phyloP scores from a whole-genome alignment of 1,140 invertebrate genomes.

The Ooceraea biroi region DNA sequence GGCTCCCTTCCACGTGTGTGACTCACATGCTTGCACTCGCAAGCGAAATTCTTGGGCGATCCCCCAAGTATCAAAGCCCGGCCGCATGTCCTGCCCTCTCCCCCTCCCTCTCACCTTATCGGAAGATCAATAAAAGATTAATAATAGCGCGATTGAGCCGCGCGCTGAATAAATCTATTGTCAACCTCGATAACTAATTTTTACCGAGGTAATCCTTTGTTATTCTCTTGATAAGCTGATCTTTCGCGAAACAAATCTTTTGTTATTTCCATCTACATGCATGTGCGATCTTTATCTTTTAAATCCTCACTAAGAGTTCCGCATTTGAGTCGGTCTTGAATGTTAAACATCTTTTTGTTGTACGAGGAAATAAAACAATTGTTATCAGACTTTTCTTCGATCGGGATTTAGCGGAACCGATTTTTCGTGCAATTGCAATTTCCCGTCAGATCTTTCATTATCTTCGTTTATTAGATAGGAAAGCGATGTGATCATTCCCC shows the following conservation, averaged over 20 bases:
- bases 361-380: too few species aligned
- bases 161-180: neutral
- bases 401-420: too few species aligned
- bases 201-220: too few species aligned
- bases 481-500: neutral
- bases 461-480: neutral
- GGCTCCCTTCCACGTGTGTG: conserved; percentile 62
- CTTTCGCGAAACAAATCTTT: neutral
- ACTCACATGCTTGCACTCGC: conserved; percentile 40
- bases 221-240: too few species aligned
- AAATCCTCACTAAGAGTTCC: too few species aligned
- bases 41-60: conserved; percentile 42
- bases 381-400: too few species aligned
- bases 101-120: neutral
- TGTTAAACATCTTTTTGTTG: too few species aligned
- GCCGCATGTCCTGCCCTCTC: neutral
- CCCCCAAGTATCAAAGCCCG: neutral
- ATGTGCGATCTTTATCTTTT: too few species aligned
- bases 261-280: neutral
- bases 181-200: neutral
- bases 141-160: neutral
- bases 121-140: neutral
- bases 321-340: too few species aligned
- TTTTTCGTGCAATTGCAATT: too few species aligned
- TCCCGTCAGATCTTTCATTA: neutral